Base-by-base conservation (phyloP, 2,113 vertebrate species). In the Nannobrachium achirus region DNA sequence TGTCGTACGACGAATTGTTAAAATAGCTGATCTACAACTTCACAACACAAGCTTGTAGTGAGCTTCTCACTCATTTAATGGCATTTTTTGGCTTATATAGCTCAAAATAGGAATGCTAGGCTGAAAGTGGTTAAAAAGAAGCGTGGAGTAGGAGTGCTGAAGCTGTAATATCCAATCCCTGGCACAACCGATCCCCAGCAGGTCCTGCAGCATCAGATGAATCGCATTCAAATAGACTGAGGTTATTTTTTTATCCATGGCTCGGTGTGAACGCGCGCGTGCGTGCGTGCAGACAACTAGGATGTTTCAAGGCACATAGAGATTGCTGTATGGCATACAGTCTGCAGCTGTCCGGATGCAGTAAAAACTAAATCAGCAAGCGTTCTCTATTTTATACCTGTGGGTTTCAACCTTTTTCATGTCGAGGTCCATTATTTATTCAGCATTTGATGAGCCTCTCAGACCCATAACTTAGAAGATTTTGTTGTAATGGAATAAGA, bases 121-220 rank as follows among this genome's bases (percentile, higher is more conserved):
- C 4, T 25, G 20, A 1, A 25, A 25, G 4, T 1, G 42, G 40
- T 59, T 55, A 67, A 67, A 56, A 56, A 56, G 13, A 33, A 53
- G 19, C 51, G 38, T 56, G 11, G 10, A 9, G 2, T n/a, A 11
- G 19, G 41, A 19, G 7, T 10, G 57, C 58, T 13, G 18, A 25
- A 71, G 63, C 59, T 44, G 38, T 63, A 51, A 63, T 16, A 25
- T 71, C 41, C 20, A 53, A 64, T 61, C 55, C 73, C 8, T 56
- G 39, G 55, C 33, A 25, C 14, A 8, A 5, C 25, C 11, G 25
- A 38, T 57, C 16, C 10, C 39, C 44, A 33, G 14, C 16, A 33
- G 15, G 39, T 13, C 10, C 15, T 18, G 16, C 45, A 20, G 39
- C 46, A 3, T 11, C 18, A 56, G 10, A 16, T 56, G 33, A 61